These are phyloP conservation scores for Erebia ligea DNA, from an alignment of 2,888 invertebrate species.

Conservation along the genomic window DNA sequence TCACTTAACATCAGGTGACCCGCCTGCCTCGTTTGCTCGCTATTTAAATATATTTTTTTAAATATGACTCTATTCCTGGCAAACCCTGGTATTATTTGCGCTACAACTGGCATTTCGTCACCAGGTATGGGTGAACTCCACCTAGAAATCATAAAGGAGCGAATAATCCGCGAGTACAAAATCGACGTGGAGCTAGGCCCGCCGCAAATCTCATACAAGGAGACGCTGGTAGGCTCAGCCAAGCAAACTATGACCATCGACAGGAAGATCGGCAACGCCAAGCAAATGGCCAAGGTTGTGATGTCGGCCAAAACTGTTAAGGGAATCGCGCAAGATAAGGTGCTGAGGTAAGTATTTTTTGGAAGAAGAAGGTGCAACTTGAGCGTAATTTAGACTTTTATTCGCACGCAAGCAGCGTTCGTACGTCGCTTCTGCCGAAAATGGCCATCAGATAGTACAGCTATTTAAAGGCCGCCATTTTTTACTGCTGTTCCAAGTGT, in stretches of 20 bases:
- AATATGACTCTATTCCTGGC: no score
- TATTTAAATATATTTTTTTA: no score
- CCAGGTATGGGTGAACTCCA: conserved; percentile 99
- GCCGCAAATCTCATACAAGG: conserved; percentile 95
- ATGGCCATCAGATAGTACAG: no score
- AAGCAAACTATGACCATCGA: conserved; percentile 81
- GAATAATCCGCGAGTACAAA: conserved; percentile 94
- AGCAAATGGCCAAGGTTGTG: conserved; percentile 84
- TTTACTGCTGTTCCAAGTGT: no score
- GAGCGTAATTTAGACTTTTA: neutral
- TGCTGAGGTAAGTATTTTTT: conserved; percentile 67
- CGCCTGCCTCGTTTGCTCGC: no score
- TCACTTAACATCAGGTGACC: no score
- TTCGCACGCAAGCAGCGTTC: no score
- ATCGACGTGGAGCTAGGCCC: conserved; percentile 96
- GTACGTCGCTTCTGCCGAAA: no score
- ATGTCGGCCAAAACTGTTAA: conserved; percentile 83
- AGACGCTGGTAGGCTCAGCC: conserved; percentile 82
- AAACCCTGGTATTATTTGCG: no score
- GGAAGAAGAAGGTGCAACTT: neutral
- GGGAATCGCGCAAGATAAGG: conserved; percentile 68
- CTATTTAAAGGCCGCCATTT: no score
- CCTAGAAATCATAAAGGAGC: conserved; percentile 95
- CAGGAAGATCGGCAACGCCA: conserved; percentile 84
- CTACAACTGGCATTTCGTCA: no score